phyloP scores from a whole-genome alignment of 2,113 vertebrate genomes.

The Narcine bancroftii region DNA sequence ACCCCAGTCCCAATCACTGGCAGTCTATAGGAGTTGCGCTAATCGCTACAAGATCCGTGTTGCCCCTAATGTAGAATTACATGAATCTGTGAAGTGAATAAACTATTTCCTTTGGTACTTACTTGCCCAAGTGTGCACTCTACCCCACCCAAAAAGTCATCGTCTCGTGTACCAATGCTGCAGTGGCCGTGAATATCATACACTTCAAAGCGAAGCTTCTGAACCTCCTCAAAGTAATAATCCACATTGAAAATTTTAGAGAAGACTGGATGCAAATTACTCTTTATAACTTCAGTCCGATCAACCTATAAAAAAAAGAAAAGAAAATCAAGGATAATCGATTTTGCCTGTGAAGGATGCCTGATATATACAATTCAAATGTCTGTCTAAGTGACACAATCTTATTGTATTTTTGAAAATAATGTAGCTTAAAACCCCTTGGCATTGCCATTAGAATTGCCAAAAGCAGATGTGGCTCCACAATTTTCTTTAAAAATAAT shows the following conservation, averaged over 20 bases:
- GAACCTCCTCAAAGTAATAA: conserved; percentile 91
- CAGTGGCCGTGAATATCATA: conserved; percentile 81
- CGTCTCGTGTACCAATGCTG: conserved; percentile 69
- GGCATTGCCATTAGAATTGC: neutral
- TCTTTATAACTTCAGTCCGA: conserved; percentile 85
- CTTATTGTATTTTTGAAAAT: neutral
- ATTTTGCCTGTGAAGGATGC: neutral
- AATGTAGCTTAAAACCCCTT: neutral
- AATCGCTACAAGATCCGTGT: too few species aligned
- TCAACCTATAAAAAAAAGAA: conserved; percentile 63
- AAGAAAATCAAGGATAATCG: neutral
- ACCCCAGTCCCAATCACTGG: too few species aligned
- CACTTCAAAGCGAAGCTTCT: conserved; percentile 86
- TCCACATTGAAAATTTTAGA: conserved; percentile 83
- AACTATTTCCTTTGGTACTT: conserved; percentile 8
- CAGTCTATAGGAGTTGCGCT: too few species aligned
- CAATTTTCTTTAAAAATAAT: neutral
- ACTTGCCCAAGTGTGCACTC: conserved; percentile 92
- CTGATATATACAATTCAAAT: neutral
- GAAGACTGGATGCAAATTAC: conserved; percentile 85
- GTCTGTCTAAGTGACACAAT: neutral
- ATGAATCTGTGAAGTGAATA: neutral
- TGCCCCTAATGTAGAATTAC: too few species aligned
- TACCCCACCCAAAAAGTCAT: conserved; percentile 84
- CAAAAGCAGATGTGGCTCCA: neutral